Evolutionary conservation across 2,113 vertebrate genomes (phyloP), one percentile per base, ranked within the genome.

Genomic region (Fukomys damarensis): DNA sequence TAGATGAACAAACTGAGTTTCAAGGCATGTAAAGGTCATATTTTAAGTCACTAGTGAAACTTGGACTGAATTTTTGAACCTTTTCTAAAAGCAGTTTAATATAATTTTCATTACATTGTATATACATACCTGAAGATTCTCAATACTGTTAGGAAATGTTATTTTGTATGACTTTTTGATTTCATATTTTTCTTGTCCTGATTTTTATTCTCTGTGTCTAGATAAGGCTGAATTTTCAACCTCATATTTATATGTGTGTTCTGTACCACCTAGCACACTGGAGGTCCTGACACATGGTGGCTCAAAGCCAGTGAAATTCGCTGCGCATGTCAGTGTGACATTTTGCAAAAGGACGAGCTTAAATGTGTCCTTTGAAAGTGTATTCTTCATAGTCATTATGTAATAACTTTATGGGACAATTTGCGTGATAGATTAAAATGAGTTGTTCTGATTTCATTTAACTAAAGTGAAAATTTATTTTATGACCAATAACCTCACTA

Each of bases 81-180:
- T 3, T 84, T 92, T 70, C 43, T 95, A 14, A 63, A 88, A 54
- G 1, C 11, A 70, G 38, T 70, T 96, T 49, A 97, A 58, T 89
- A 88, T 7, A 66, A 56, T 82, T 79, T 95, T 81, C 16, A 84
- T 81, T 74, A 49, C 24, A 65, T 24, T 56, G 3, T 49, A 24
- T 65, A n/a, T 61, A 7, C 26, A n/a, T 61, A 7, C 26, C 24
- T 58, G n/a, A 79, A 81, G 59, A 3, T 1, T 76, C 88, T 63
- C 2, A 76, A 1, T 82, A 46, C 43, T 76, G 17, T 80, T 66
- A 41, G 38, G 4, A 92, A 70, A 59, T 77, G 5, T 30, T 87
- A 54, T 79, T 93, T 96, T 93, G 30, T 32, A 59, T 41, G 17
- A 41, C 13, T 96, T 8, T 22, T 49, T 86, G 32, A 76, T 46